Percentiles rank a stretch among this genome's conserved stretches.
Evolutionary conservation across 2,797 vertebrate species (phyloP).

Genomic region (Novumbra hubbsi): DNA sequence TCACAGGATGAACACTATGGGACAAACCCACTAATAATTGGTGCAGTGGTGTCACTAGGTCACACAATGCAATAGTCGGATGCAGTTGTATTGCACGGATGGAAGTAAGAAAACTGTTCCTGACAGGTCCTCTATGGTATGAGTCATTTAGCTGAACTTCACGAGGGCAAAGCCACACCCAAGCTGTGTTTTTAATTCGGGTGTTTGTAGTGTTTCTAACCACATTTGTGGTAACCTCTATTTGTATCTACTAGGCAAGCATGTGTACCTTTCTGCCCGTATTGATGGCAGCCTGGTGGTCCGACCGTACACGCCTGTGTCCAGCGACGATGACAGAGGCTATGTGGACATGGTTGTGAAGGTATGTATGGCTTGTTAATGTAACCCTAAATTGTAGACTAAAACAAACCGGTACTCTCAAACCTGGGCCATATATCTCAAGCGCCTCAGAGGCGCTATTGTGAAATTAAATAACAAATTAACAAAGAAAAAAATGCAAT

Average conservation of each 20-base stretch:
- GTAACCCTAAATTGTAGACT: background rate
- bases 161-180: background rate
- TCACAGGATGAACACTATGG: too few relatives aligned
- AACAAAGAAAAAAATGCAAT: background rate
- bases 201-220: slow-evolving; percentile 9
- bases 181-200: background rate
- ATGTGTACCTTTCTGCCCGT: slow-evolving; percentile 71
- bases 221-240: too few relatives aligned
- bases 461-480: background rate
- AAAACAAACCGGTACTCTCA: background rate
- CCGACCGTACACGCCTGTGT: slow-evolving; percentile 73
- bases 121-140: background rate
- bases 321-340: slow-evolving; percentile 70
- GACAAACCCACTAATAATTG: too few relatives aligned
- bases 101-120: background rate
- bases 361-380: slow-evolving; percentile 46
- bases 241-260: slow-evolving; percentile 58
- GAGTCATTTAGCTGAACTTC: slow-evolving; percentile 4
- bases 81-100: background rate
- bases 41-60: too few relatives aligned
- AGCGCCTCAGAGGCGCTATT: background rate
- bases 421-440: background rate
- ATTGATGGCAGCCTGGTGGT: slow-evolving; percentile 70
- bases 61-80: background rate
- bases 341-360: slow-evolving; percentile 75